These are phyloP conservation scores for Gymnarchus niloticus DNA, from an alignment of 2,113 vertebrate species.

Conservation along the genomic window DNA sequence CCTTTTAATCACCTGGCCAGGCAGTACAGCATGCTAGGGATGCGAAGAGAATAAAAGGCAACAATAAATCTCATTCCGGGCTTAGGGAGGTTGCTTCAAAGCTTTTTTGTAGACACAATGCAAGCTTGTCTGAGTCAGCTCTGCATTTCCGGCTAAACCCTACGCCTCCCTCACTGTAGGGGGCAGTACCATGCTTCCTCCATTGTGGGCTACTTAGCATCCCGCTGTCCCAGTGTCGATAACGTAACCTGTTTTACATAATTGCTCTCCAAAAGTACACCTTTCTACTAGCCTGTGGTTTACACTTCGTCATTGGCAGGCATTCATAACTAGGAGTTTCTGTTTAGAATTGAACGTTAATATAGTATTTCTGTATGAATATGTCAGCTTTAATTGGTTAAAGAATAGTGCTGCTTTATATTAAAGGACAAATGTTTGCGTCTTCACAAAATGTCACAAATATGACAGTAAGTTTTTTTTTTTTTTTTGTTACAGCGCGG, in stretches of 20 bases:
- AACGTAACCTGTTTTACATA: background rate
- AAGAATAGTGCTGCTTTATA: background rate
- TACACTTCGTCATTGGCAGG: background rate
- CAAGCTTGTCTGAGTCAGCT: background rate
- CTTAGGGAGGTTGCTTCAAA: background rate
- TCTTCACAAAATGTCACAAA: background rate
- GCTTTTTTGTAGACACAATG: slow-evolving; percentile 12
- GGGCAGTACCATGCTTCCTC: background rate
- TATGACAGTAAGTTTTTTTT: background rate
- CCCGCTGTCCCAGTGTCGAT: background rate
- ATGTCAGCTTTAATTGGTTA: background rate
- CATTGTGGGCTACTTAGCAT: background rate
- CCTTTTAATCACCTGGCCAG: slow-evolving; percentile 32
- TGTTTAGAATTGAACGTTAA: no score
- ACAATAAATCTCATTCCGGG: slow-evolving; percentile 40
- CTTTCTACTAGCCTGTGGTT: background rate
- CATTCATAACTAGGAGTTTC: no score
- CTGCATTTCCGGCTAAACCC: background rate
- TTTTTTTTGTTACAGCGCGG: background rate
- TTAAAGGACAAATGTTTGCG: background rate
- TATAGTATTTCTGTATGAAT: background rate
- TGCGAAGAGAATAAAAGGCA: slow-evolving; percentile 35
- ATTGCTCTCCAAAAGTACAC: background rate
- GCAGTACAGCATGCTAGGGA: slow-evolving; percentile 53
- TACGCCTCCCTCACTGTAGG: no score